Evolutionary conservation across 2,113 vertebrate species (phyloP).

Genomic region (Aegotheles bennettii): DNA sequence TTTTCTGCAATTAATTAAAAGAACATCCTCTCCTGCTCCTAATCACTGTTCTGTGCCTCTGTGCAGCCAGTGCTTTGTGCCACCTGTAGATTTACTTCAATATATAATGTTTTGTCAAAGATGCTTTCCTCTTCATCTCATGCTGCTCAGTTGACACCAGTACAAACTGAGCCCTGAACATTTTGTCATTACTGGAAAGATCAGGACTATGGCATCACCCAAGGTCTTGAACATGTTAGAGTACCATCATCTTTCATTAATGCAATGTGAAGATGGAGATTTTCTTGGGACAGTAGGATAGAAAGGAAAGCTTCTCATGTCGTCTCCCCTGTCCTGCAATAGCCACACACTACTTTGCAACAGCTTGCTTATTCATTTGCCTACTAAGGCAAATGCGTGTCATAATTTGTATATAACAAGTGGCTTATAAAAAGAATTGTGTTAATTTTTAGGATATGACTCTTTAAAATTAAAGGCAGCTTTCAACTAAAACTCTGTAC

Average conservation of each 20-base stretch:
- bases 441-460: neutral
- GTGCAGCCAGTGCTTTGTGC: neutral
- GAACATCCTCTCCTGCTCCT: neutral
- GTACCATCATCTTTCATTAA: neutral
- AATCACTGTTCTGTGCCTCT: neutral
- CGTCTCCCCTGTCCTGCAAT: neutral
- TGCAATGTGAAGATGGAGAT: neutral
- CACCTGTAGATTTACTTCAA: constrained; percentile 7
- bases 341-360: neutral
- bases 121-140: neutral
- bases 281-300: neutral
- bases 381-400: neutral
- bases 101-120: neutral
- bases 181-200: neutral
- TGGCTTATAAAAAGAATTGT: neutral
- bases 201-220: neutral
- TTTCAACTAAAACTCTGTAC: neutral
- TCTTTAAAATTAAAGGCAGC: constrained; percentile 7
- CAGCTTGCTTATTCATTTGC: neutral
- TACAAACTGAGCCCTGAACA: neutral
- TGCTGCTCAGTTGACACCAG: neutral
- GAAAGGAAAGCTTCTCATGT: neutral
- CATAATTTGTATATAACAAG: neutral
- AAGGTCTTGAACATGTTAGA: neutral
- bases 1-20: constrained; percentile 22